These are phyloP conservation scores for Bettongia penicillata DNA, from an alignment of 2,113 vertebrate species.

Conservation along the genomic window DNA sequence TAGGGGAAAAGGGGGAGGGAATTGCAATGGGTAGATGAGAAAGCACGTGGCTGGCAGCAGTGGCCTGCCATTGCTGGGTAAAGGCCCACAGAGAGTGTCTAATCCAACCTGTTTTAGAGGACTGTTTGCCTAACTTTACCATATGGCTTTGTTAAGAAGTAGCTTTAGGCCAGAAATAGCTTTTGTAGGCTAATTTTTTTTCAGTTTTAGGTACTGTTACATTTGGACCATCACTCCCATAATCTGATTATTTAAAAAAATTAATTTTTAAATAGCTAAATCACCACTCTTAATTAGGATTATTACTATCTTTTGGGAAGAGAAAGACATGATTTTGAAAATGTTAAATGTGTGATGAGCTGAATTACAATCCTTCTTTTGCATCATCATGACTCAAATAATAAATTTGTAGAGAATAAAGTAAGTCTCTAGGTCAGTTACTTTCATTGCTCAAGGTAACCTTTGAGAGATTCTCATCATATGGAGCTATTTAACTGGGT, in stretches of 20 bases:
- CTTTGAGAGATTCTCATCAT: constrained; percentile 52
- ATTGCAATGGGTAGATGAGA: not conserved
- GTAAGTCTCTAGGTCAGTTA: constrained; percentile 29
- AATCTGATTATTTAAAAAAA: constrained; percentile 41
- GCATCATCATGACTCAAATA: constrained; percentile 34
- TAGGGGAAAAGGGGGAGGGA: not conserved
- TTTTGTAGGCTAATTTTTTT: constrained; percentile 54
- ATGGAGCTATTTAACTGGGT: constrained; percentile 46
- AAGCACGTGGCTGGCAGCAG: not conserved
- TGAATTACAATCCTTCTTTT: constrained; percentile 5
- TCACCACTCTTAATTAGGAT: constrained; percentile 51
- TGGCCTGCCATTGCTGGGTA: not conserved
- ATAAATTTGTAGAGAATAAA: constrained; percentile 26
- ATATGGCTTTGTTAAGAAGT: constrained; percentile 46
- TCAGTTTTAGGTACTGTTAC: constrained; percentile 66
- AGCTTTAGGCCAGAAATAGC: constrained; percentile 11
- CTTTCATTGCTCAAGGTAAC: constrained; percentile 28
- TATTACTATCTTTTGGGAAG: not conserved
- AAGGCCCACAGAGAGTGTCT: not conserved
- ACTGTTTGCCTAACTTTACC: constrained; percentile 38
- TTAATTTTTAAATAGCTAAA: not conserved
- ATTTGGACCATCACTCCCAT: constrained; percentile 40
- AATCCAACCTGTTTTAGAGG: constrained; percentile 14
- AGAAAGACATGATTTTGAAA: constrained; percentile 43
- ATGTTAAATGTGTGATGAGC: not conserved